Evolutionary conservation across 2,888 invertebrate genomes (phyloP).

Genomic region (Rhabditoides inermis): DNA sequence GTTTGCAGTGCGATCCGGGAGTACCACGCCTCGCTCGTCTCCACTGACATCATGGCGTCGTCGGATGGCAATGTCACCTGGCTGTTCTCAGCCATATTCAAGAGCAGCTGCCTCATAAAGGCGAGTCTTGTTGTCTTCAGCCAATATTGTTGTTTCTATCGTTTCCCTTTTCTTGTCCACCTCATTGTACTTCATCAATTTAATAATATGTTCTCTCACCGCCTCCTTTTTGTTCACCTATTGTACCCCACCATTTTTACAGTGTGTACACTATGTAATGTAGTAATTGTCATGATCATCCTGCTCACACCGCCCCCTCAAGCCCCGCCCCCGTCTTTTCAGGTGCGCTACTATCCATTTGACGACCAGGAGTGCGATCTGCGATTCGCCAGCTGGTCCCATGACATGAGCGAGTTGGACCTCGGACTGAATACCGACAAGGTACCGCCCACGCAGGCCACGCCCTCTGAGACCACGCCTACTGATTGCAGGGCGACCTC

Average conservation of each 20-base stretch:
- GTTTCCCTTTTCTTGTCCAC: no score
- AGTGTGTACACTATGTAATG: no score
- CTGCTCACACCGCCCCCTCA: no score
- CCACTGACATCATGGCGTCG: constrained; percentile 60
- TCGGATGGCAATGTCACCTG: constrained; percentile 60
- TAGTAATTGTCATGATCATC: no score
- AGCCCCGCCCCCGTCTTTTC: no score
- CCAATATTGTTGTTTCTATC: no score
- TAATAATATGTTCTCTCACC: no score
- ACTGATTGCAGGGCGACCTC: constrained; percentile 63
- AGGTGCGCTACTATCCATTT: constrained; percentile 60
- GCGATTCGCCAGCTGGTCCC: constrained; percentile 60
- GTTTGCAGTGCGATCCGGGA: constrained; percentile 53
- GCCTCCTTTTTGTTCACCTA: no score
- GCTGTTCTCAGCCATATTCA: constrained; percentile 60
- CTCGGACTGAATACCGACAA: constrained; percentile 67
- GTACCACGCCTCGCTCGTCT: constrained; percentile 55
- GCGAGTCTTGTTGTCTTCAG: no score
- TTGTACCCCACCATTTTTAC: no score
- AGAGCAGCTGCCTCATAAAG: constrained; percentile 58
- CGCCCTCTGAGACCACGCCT: background rate
- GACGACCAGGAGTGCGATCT: constrained; percentile 59
- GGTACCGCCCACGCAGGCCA: constrained; percentile 1
- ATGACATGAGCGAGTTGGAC: constrained; percentile 59
- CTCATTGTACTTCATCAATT: no score